Percentiles rank a stretch among this genome's conserved stretches.
phyloP scores from a whole-genome alignment of 2,797 vertebrate species.

The Amazonetta brasiliensis region DNA sequence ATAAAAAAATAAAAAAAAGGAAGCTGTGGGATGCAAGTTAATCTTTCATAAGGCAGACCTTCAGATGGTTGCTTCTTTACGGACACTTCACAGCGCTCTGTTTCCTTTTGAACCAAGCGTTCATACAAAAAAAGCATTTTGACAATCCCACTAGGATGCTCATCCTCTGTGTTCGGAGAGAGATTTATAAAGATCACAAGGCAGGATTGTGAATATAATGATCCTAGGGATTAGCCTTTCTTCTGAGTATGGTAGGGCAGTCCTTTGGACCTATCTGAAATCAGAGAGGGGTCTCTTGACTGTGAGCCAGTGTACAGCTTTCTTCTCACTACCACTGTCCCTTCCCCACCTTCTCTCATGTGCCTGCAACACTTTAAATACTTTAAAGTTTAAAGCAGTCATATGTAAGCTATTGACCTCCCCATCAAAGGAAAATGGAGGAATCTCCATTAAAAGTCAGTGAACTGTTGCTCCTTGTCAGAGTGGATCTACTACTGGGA shows the following conservation, averaged over 20 bases:
- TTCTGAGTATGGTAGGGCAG: slow-evolving; percentile 10
- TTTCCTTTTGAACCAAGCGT: slow-evolving; percentile 41
- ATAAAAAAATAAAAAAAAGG: neutral
- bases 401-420: neutral
- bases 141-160: slow-evolving; percentile 54
- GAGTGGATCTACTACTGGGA: neutral
- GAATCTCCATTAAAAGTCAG: neutral
- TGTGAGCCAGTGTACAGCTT: neutral
- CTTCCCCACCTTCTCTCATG: neutral
- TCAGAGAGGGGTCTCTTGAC: slow-evolving; percentile 30
- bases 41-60: slow-evolving; percentile 50
- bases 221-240: slow-evolving; percentile 57
- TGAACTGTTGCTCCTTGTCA: neutral
- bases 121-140: neutral
- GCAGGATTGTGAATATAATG: slow-evolving; percentile 50
- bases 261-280: slow-evolving; percentile 27
- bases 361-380: neutral
- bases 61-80: neutral
- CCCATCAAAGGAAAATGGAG: neutral
- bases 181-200: slow-evolving; percentile 67
- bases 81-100: slow-evolving; percentile 19
- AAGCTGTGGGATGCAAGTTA: slow-evolving; percentile 23
- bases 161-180: slow-evolving; percentile 50
- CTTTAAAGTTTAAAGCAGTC: neutral
- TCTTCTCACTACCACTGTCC: neutral